Evolutionary conservation across 1,140 invertebrate species (phyloP), one percentile per base, ranked within the genome.

Genomic region (Notospermus geniculatus): DNA sequence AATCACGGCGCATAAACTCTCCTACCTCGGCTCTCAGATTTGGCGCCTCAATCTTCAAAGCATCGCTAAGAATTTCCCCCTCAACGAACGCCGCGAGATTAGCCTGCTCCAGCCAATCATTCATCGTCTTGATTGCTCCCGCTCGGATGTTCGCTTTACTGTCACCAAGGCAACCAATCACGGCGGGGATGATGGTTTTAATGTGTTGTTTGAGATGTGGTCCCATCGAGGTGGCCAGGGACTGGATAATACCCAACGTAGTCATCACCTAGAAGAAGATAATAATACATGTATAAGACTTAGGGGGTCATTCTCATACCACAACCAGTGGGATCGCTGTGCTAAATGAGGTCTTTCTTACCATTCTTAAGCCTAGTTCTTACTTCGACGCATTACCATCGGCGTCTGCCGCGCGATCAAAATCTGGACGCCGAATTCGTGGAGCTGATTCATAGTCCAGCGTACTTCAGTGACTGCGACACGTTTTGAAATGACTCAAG

Each of bases 51-150:
- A 67, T 78, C 72, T 90, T 91, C 0, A 97, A 81, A 15, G 90
- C 90, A 82, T 96, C 92, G 41, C 85, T 85, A 62, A 96, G 86
- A 81, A 95, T 92, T 84, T 97, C 93, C 25, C 87, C 88, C 50
- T 94, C 93, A 60, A 96, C 90, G 65, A 95, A 88, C 69, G 91
- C 89, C 58, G 88, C 87, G 22, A 79, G 56, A 7, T 72, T 70
- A 67, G 89, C 88, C 59, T 91, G 86, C 52, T 90, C 88, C 27
- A 88, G 88, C 87, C 90, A 95, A 15, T 88, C 84, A 71, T 94
- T 91, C 29, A 95, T 87, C 67, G 91, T 91, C 11, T 87, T 85
- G 7, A 92, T 83, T 0, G 91, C 90, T 11, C 90, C 87, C 7
- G 87, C 73, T 68, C 93, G 85, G 36, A 95, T 88, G 82, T 88